These are phyloP conservation scores for Camponotus vicinus DNA, from an alignment of 1,140 invertebrate genomes.

Conservation along the genomic window DNA sequence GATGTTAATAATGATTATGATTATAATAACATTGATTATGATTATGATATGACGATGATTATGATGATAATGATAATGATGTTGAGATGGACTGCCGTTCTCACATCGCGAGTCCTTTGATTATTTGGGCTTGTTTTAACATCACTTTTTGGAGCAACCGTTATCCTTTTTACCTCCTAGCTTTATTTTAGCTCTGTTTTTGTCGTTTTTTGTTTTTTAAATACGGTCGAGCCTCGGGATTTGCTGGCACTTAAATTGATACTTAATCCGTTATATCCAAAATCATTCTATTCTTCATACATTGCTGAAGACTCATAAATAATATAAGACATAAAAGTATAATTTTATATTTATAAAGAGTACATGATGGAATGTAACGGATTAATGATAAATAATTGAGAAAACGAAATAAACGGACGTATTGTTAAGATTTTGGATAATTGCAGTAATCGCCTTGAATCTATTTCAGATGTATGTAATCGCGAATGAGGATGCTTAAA, in stretches of 20 bases:
- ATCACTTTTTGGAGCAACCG: constrained; percentile 75
- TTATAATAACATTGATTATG: too few relatives aligned
- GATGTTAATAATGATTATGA: too few relatives aligned
- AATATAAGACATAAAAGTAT: not conserved
- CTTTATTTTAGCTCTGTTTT: constrained; percentile 81
- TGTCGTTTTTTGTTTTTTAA: constrained; percentile 76
- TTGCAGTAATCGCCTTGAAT: not conserved
- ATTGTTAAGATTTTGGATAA: constrained; percentile 27
- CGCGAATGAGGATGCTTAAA: not conserved
- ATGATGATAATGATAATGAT: constrained; percentile 38
- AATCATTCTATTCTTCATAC: not conserved
- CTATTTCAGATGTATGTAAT: not conserved
- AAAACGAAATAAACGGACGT: not conserved
- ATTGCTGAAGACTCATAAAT: not conserved
- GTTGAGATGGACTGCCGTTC: constrained; percentile 51
- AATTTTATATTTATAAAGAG: not conserved
- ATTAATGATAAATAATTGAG: not conserved
- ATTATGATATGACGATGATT: too few relatives aligned
- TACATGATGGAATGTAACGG: constrained; percentile 14
- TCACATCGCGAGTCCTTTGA: constrained; percentile 62
- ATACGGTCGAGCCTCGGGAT: constrained; percentile 62
- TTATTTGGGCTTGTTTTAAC: constrained; percentile 81
- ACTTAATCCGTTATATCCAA: constrained; percentile 22
- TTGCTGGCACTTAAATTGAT: constrained; percentile 1
- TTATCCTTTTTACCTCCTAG: constrained; percentile 76